Evolutionary conservation across 2,797 vertebrate species (phyloP), one percentile per base, ranked within the genome.

Genomic region (Sebastes variabilis): DNA sequence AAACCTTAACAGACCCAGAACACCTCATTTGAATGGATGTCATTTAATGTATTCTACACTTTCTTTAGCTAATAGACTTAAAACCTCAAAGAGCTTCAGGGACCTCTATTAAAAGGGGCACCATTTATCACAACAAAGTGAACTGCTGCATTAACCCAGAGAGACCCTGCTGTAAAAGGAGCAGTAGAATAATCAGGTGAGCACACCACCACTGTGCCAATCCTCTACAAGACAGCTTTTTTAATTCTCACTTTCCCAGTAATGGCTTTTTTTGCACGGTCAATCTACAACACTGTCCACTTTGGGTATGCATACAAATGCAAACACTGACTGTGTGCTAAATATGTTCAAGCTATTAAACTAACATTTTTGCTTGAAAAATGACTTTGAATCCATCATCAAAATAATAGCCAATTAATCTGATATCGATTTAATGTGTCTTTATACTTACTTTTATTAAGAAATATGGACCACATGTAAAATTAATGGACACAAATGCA

Each of bases 111-210:
- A 20, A 86, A 81, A 46, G 79, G 79, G 81, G 36, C 77, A 84
- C 2, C 29, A 42, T 56, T 86, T 55, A 80, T 66, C 77, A 66
- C 30, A 84, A 70, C 65, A 75, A 65, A 82, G 42, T 61, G 62
- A 83, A 69, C 56, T 24, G 27, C 59, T 72, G 77, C 78, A 83
- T 85, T 86, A 88, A 84, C 80, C 72, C 36, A n/a, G 8, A 80
- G 65, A 38, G 72, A 49, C 42, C 30, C 12, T 13, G 16, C 24
- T 66, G 71, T 72, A 66, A 79, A 81, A 69, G 59, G 52, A 80
- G 79, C 73, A 61, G 9, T 24, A 60, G 54, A 67, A 84, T 82
- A 78, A 84, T 72, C 77, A 85, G 77, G 42, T 27, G 38, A 83
- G 60, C 58, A 30, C 52, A 82, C 18, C 29, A 32, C 10, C 4